These are phyloP conservation scores for Mylabris sibirica DNA, from an alignment of 2,888 invertebrate species.

Conservation along the genomic window DNA sequence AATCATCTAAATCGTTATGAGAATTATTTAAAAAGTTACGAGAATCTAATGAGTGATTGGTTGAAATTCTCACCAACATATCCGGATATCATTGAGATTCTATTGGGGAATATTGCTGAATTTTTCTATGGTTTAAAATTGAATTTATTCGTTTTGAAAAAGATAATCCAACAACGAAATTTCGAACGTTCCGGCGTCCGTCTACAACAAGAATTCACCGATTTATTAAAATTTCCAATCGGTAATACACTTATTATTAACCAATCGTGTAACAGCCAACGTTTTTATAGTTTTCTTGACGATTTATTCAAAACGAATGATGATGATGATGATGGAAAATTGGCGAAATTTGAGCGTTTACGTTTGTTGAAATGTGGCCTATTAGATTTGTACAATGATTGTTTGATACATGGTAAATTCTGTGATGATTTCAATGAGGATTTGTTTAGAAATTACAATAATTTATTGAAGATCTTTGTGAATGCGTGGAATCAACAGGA, in stretches of 20 bases:
- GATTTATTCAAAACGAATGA: slow-evolving; percentile 37
- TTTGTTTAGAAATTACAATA: slow-evolving; percentile 60
- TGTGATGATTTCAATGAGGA: slow-evolving; percentile 41
- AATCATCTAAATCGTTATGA: slow-evolving; percentile 35
- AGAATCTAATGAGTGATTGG: slow-evolving; percentile 61
- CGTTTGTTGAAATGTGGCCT: slow-evolving; percentile 74
- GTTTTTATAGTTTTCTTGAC: slow-evolving; percentile 46
- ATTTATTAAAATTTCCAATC: slow-evolving; percentile 66
- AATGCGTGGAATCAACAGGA: slow-evolving; percentile 81
- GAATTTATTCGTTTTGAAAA: slow-evolving; percentile 65
- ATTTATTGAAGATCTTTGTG: slow-evolving; percentile 69
- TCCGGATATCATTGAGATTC: slow-evolving; percentile 79
- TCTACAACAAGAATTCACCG: slow-evolving; percentile 56
- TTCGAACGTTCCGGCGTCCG: slow-evolving; percentile 38
- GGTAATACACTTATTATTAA: slow-evolving; percentile 58
- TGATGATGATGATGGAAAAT: slow-evolving; percentile 53
- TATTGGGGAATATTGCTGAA: slow-evolving; percentile 73
- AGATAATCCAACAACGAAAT: slow-evolving; percentile 55
- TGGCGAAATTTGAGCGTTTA: slow-evolving; percentile 62
- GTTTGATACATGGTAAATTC: slow-evolving; percentile 63
- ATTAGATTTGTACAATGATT: slow-evolving; percentile 72
- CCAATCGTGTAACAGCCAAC: slow-evolving; percentile 59
- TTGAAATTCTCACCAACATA: slow-evolving; percentile 72
- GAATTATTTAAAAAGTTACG: slow-evolving; percentile 42
- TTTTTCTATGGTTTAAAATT: slow-evolving; percentile 70